phyloP scores from a whole-genome alignment of 2,888 invertebrate genomes.

The Mesochorus sp. region DNA sequence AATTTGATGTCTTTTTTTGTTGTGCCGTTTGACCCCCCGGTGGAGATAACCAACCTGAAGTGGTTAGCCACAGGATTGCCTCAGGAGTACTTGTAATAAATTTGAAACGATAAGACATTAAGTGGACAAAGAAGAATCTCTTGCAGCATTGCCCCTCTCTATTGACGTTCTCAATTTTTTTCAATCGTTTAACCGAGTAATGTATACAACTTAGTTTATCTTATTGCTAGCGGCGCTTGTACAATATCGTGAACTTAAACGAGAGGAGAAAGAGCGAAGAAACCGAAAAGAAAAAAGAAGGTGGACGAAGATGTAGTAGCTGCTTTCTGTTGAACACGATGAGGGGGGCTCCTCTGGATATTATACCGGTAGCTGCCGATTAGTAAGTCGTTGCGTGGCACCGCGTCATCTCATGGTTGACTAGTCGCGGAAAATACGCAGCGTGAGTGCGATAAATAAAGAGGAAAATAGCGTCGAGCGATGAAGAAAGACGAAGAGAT shows the following conservation, averaged over 20 bases:
- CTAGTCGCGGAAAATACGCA: slow-evolving; percentile 70
- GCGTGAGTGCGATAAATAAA: slow-evolving; percentile 25
- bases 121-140: not conserved
- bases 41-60: not conserved
- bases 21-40: not conserved
- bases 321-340: slow-evolving; percentile 17
- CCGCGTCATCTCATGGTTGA: slow-evolving; percentile 77
- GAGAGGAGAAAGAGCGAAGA: not conserved
- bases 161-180: not conserved
- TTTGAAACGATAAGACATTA: slow-evolving; percentile 5
- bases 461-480: slow-evolving; percentile 5
- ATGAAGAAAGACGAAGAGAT: slow-evolving; percentile 33
- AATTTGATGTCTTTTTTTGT: not conserved
- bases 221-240: not conserved
- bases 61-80: not conserved
- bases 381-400: slow-evolving; percentile 71
- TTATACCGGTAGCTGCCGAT: slow-evolving; percentile 70
- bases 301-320: slow-evolving; percentile 42
- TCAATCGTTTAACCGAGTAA: slow-evolving; percentile 7
- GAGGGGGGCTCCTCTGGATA: slow-evolving; percentile 11
- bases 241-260: slow-evolving; percentile 7
- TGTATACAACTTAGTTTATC: not conserved
- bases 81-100: slow-evolving; percentile 9
- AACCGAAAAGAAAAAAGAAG: slow-evolving; percentile 2
- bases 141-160: not conserved